A percentile compares a stretch with the other conserved stretches of the same genome.
These are phyloP conservation scores for Drosophila yakuba DNA, from an alignment of 1,140 invertebrate genomes.

Conservation along the genomic window DNA sequence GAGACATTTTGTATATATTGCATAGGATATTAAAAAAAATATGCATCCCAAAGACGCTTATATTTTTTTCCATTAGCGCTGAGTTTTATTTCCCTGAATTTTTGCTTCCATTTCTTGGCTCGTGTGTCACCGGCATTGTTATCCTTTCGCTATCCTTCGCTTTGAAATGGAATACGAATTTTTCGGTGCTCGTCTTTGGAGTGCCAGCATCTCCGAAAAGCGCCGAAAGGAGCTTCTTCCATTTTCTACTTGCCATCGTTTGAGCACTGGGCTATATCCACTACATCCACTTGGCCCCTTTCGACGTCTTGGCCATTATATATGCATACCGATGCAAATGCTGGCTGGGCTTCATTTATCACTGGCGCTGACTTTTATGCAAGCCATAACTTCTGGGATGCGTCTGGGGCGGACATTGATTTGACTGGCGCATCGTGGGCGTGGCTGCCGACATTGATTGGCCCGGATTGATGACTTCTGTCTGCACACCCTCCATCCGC, in stretches of 20 bases:
- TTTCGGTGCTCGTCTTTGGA: constrained; percentile 32
- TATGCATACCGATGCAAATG: constrained; percentile 63
- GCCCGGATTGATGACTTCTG: constrained; percentile 17
- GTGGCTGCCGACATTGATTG: constrained; percentile 32
- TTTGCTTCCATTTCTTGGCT: constrained; percentile 36
- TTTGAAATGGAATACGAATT: constrained; percentile 63
- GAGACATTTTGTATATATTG: too few relatives aligned
- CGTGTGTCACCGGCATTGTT: constrained; percentile 71
- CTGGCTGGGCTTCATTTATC: constrained; percentile 66
- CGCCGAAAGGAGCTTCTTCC: constrained; percentile 31
- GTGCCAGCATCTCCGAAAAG: constrained; percentile 21
- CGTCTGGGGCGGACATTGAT: constrained; percentile 64
- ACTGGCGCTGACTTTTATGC: constrained; percentile 72
- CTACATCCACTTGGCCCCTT: constrained; percentile 7
- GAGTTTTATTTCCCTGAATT: neutral
- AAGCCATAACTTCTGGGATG: constrained; percentile 55
- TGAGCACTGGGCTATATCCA: constrained; percentile 4
- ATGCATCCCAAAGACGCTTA: too few relatives aligned
- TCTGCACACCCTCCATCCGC: neutral
- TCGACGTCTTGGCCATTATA: constrained; percentile 17
- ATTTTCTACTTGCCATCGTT: constrained; percentile 8
- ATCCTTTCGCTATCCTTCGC: constrained; percentile 65
- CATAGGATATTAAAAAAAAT: too few relatives aligned
- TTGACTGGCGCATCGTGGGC: constrained; percentile 37
- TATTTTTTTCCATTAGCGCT: neutral